Evolutionary conservation across 2,113 vertebrate genomes (phyloP).

Genomic region (Formicarius rufipectus): DNA sequence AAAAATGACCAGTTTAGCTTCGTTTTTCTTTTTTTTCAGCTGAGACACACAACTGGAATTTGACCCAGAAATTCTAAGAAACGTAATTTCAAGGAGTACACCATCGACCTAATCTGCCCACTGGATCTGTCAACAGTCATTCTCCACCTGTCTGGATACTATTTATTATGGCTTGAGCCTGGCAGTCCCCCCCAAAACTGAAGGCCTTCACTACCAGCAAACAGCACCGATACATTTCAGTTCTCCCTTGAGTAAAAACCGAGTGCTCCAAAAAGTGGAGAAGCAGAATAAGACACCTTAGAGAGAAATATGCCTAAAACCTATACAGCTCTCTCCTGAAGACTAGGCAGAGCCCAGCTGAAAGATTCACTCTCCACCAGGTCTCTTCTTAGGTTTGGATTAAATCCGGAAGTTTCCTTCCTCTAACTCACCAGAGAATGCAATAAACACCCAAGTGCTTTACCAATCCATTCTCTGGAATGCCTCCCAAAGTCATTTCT

Average conservation of each 20-base stretch:
- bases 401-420: not conserved
- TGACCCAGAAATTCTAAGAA: not conserved
- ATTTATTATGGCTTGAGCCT: not conserved
- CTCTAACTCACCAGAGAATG: not conserved
- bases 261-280: not conserved
- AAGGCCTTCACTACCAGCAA: not conserved
- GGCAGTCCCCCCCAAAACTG: not conserved
- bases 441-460: not conserved
- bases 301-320: not conserved
- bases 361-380: not conserved
- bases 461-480: slow-evolving; percentile 3
- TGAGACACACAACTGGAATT: not conserved
- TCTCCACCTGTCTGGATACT: not conserved
- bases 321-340: not conserved
- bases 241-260: not conserved
- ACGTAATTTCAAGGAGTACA: not conserved
- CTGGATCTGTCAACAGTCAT: not conserved
- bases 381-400: not conserved
- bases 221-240: not conserved
- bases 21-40: not conserved
- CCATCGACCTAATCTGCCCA: not conserved
- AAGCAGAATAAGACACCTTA: not conserved
- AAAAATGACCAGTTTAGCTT: not conserved
- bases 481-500: slow-evolving; percentile 24
- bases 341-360: not conserved